Base-by-base conservation (phyloP, 1,140 invertebrate species). In the Cephus cinctus region DNA sequence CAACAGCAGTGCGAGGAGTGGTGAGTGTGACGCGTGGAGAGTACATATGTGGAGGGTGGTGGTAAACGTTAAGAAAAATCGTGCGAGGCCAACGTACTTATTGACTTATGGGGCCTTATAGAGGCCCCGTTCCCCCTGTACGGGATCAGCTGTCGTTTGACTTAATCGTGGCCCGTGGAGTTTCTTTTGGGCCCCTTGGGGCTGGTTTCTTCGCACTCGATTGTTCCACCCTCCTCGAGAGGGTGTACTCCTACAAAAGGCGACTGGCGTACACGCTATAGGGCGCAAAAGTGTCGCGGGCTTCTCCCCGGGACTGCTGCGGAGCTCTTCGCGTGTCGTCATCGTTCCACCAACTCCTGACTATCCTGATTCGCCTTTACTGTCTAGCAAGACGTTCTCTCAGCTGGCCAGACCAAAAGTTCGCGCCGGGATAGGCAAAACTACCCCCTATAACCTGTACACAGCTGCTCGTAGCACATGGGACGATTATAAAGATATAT, bases 111-210 rank as follows among this genome's bases (percentile, higher is more conserved):
- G n/a, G n/a, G 64, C 56, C 56, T 61, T 55, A 46, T 9, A n/a
- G n/a, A n/a, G n/a, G 34, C 21, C 43, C 21, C 18, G 31, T 32
- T 18, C 19, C 21, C 32, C 20, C 5, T 18, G 41, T 43, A 54
- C 47, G 47, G 56, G 52, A 68, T 72, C 69, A 72, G 69, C 69
- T 72, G 69, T 72, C 68, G 63, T 49, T 61, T 59, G 60, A 62
- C 60, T 65, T 68, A 61, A 67, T 70, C 62, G 63, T 5, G 20
- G n/a, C 44, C 34, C 34, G 12, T 25, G 23, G 9, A 32, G 4
- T 16, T 6, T 9, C 6, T 12, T 34, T 5, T 31, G 18, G 12
- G 35, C 30, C 20, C 20, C 31, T 9, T 25, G 23, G 42, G 31
- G 44, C 34, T 39, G 44, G 23, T 47, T 47, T 39, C 44, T 47